Percentiles rank a stretch among this genome's conserved stretches.
Evolutionary conservation across 2,113 vertebrate genomes (phyloP).

Genomic region (Calcarius ornatus): DNA sequence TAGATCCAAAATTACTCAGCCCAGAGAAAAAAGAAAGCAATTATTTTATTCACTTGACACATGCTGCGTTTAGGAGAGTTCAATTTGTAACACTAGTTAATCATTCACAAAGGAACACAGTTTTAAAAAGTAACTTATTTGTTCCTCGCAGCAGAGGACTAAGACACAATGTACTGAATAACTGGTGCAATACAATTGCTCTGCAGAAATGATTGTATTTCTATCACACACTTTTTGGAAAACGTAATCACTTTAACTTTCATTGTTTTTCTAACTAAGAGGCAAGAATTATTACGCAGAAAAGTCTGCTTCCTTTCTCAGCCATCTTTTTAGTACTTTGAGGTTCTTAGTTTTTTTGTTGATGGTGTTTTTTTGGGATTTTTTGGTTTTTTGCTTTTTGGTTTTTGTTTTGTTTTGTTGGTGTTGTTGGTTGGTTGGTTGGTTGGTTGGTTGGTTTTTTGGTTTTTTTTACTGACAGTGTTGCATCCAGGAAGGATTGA

Average conservation of each 20-base stretch:
- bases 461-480: accelerated
- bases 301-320: neutral
- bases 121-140: conserved; percentile 20
- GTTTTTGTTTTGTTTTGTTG: no score
- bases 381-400: no score
- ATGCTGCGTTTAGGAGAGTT: neutral
- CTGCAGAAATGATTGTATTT: neutral
- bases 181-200: neutral
- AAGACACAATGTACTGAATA: neutral
- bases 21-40: neutral
- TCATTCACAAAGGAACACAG: conserved; percentile 6
- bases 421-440: no score
- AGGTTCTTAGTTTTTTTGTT: neutral
- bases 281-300: neutral
- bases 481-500: neutral
- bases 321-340: neutral
- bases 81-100: conserved; percentile 38
- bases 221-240: neutral
- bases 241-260: neutral
- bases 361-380: no score
- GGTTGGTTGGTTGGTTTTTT: no score
- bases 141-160: neutral
- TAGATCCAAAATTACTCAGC: neutral
- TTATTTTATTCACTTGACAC: neutral
- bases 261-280: neutral